phyloP scores from a whole-genome alignment of 1,140 invertebrate species.

The Drosophila nasuta region DNA sequence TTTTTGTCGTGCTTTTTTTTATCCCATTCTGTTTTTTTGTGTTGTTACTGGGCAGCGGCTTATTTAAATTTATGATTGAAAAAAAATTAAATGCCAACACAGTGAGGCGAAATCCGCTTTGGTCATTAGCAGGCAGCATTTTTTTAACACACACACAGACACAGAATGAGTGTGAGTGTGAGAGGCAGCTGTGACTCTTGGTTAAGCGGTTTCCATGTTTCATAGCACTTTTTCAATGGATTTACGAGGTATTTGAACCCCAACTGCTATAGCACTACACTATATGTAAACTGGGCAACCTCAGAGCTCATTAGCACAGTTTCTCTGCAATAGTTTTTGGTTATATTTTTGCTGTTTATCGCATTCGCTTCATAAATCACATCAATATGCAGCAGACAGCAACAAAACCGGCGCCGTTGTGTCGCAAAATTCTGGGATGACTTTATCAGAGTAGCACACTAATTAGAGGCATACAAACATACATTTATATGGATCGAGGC shows the following conservation, averaged over 20 bases:
- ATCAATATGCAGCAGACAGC: conserved; percentile 28
- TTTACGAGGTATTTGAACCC: conserved; percentile 6
- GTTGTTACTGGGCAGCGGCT: conserved; percentile 28
- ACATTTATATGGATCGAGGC: background rate
- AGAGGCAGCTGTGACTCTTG: conserved; percentile 31
- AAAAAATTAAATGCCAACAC: conserved; percentile 52
- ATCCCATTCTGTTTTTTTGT: conserved; percentile 9
- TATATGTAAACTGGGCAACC: background rate
- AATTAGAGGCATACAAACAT: conserved; percentile 51
- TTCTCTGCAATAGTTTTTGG: conserved; percentile 21
- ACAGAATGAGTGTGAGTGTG: background rate
- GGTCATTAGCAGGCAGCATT: conserved; percentile 38
- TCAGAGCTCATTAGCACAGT: conserved; percentile 34
- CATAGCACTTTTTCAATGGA: conserved; percentile 9
- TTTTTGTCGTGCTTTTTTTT: conserved; percentile 12
- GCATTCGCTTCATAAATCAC: conserved; percentile 46
- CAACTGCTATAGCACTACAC: background rate
- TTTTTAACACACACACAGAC: conserved; percentile 12
- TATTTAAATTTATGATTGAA: conserved; percentile 67
- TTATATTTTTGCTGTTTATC: conserved; percentile 34
- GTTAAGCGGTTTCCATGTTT: conserved; percentile 43
- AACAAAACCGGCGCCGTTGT: conserved; percentile 28
- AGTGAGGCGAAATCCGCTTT: conserved; percentile 24
- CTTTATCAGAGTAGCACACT: conserved; percentile 38
- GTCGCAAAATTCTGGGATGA: conserved; percentile 11